Evolutionary conservation across 2,888 invertebrate species (phyloP).

Genomic region (Ophioninae sp.): DNA sequence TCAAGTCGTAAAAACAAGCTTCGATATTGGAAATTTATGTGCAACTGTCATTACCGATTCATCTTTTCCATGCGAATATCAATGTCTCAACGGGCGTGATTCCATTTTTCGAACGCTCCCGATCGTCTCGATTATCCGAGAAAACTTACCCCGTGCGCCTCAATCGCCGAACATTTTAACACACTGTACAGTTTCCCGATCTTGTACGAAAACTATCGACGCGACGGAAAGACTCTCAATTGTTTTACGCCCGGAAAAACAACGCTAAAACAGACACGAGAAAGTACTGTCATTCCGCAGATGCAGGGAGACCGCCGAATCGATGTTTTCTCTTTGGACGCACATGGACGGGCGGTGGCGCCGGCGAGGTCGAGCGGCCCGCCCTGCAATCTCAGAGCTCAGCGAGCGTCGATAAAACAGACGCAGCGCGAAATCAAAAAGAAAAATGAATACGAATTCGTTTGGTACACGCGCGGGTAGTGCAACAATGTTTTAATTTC

Average conservation of each 20-base stretch:
- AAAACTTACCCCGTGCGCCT: slow-evolving; percentile 26
- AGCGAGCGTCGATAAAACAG: not conserved
- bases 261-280: slow-evolving; percentile 21
- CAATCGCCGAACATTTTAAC: slow-evolving; percentile 12
- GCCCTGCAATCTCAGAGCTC: not conserved
- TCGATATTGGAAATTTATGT: not conserved
- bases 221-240: not conserved
- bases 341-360: not conserved
- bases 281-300: slow-evolving; percentile 18
- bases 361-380: not conserved
- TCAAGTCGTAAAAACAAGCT: not conserved
- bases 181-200: not conserved
- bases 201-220: not conserved
- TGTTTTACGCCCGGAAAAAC: slow-evolving; percentile 13
- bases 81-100: not conserved
- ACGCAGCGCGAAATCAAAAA: not conserved
- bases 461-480: too few relatives aligned
- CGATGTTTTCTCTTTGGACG: slow-evolving; percentile 11
- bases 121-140: not conserved
- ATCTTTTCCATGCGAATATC: not conserved
- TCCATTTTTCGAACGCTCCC: slow-evolving; percentile 1
- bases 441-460: not conserved
- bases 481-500: too few relatives aligned
- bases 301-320: not conserved
- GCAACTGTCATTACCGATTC: not conserved